phyloP scores from a whole-genome alignment of 2,888 invertebrate genomes.

The Notodonta dromedarius region DNA sequence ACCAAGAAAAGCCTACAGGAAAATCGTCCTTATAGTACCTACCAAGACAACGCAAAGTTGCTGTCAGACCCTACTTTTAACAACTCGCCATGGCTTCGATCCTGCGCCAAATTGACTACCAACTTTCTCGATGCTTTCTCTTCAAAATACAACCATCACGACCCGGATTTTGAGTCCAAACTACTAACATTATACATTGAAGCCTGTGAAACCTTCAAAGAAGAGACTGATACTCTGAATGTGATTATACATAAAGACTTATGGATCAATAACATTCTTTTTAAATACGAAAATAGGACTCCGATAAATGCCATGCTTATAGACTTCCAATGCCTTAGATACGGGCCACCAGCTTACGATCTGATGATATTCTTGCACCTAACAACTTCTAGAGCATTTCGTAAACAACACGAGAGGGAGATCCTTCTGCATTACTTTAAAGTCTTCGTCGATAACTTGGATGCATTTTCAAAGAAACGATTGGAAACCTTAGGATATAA shows the following conservation, averaged over 20 bases:
- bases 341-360: slow-evolving; percentile 70
- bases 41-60: slow-evolving; percentile 47
- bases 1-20: slow-evolving; percentile 40
- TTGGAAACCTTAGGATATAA: slow-evolving; percentile 48
- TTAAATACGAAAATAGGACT: slow-evolving; percentile 51
- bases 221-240: slow-evolving; percentile 56
- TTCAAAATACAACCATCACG: slow-evolving; percentile 37
- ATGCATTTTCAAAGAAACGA: slow-evolving; percentile 44
- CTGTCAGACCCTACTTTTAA: slow-evolving; percentile 54
- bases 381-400: slow-evolving; percentile 56
- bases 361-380: slow-evolving; percentile 59
- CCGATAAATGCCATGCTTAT: slow-evolving; percentile 61
- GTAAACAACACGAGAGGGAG: slow-evolving; percentile 50
- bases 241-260: slow-evolving; percentile 68
- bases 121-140: slow-evolving; percentile 60
- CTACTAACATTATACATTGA: slow-evolving; percentile 45
- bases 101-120: slow-evolving; percentile 58
- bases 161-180: slow-evolving; percentile 46
- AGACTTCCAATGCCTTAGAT: slow-evolving; percentile 69
- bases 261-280: slow-evolving; percentile 74
- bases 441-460: slow-evolving; percentile 47
- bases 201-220: slow-evolving; percentile 53
- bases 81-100: slow-evolving; percentile 57
- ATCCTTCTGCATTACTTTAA: slow-evolving; percentile 56
- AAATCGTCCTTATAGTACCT: slow-evolving; percentile 41